These are phyloP conservation scores for Xestia sexstrigata DNA, from an alignment of 2,888 invertebrate species.

Conservation along the genomic window DNA sequence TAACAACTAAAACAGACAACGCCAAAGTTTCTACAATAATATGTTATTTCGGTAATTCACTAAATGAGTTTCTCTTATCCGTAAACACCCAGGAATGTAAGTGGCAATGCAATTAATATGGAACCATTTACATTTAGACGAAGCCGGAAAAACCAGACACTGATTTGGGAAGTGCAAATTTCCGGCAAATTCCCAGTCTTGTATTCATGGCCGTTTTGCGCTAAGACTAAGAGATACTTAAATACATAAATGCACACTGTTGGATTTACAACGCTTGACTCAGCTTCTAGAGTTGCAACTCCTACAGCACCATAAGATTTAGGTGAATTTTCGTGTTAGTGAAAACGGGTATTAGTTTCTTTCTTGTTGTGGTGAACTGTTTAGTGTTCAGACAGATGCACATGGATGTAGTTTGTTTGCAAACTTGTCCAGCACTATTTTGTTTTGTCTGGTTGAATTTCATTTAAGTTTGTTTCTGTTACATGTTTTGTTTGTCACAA, in stretches of 20 bases:
- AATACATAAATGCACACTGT: background rate
- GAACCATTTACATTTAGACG: conserved; percentile 20
- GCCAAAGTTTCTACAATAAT: background rate
- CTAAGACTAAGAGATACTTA: background rate
- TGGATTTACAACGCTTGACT: background rate
- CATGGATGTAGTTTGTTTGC: conserved; percentile 34
- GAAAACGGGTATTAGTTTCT: conserved; percentile 19
- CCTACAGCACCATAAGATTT: background rate
- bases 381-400: conserved; percentile 28
- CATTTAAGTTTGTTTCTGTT: conserved; percentile 13
- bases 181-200: conserved; percentile 29
- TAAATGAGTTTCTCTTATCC: conserved; percentile 1
- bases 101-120: conserved; percentile 24
- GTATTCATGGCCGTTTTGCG: conserved; percentile 5
- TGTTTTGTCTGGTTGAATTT: conserved; percentile 1
- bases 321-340: background rate
- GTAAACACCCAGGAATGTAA: conserved; percentile 4
- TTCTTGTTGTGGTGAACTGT: conserved; percentile 39
- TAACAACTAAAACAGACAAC: background rate
- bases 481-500: background rate
- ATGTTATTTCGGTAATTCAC: background rate
- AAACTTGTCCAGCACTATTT: conserved; percentile 32
- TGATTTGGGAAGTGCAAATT: conserved; percentile 37
- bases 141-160: conserved; percentile 26
- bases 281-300: background rate